These are phyloP conservation scores for Plectrocnemia conspersa DNA, from an alignment of 1,140 invertebrate genomes.

Conservation along the genomic window DNA sequence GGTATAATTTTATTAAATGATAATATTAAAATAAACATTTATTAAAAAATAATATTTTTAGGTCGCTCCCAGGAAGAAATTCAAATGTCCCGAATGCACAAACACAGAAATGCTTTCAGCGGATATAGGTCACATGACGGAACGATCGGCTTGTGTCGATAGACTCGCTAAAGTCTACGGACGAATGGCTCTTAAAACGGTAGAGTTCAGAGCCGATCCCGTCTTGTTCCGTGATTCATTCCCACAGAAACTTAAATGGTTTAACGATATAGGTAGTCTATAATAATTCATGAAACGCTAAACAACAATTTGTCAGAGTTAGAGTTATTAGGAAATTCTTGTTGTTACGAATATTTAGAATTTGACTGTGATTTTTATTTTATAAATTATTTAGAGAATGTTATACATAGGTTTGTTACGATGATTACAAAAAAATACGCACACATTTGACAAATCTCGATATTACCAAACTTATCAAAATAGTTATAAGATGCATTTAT, in stretches of 20 bases:
- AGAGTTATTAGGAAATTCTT: too few relatives aligned
- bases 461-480: too few relatives aligned
- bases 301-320: too few relatives aligned
- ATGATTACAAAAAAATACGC: too few relatives aligned
- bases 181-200: constrained; percentile 78
- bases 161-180: constrained; percentile 79
- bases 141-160: constrained; percentile 89
- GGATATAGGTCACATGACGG: constrained; percentile 88
- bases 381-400: too few relatives aligned
- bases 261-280: constrained; percentile 86
- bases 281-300: too few relatives aligned
- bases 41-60: constrained; percentile 40
- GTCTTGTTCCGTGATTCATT: constrained; percentile 88
- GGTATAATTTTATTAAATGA: too few relatives aligned
- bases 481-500: too few relatives aligned
- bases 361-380: too few relatives aligned
- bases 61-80: constrained; percentile 97
- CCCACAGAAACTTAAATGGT: constrained; percentile 81
- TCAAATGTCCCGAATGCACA: constrained; percentile 92
- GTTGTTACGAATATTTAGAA: too few relatives aligned
- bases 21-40: constrained; percentile 19
- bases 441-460: too few relatives aligned
- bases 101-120: constrained; percentile 93
- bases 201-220: constrained; percentile 93
- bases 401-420: too few relatives aligned